Base-by-base conservation (phyloP, 92 coral and sea anemone species). In the Phenganax stokvisi region DNA sequence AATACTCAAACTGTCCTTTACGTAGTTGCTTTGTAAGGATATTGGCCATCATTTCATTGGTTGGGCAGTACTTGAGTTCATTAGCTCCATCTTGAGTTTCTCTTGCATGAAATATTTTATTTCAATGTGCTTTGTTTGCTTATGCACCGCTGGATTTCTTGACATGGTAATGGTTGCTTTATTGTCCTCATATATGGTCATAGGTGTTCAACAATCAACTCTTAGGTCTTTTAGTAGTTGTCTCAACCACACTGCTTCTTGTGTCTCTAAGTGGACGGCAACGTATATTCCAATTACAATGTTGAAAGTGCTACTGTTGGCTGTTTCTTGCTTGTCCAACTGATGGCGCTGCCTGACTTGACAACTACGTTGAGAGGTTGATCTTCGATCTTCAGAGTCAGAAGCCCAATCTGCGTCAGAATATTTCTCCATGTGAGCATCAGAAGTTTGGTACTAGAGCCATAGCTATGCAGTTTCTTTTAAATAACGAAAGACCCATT, bases 321-420 rank as follows among this genome's bases (percentile, higher is more conserved):
- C 25, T 59, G 65, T 59, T 59, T 59, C 47, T 37, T 37, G 47
- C 47, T 37, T 5, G 47, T 37, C 47, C 5, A 37, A 37, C 47
- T 37, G 47, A 37, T 37, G 47, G 47, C 47, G 47, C 5, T 2
- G 47, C 5, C 47, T 37, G 47, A 37, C 47, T 20, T 37, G 47
- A 1, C 47, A 37, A 37, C 2, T 5, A 37, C 5, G 47, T 85
- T 78, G 86, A 20, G 90, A 85, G 6, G 86, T 71, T 6, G 86
- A 87, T 81, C 85, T 85, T 17, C 86, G 88, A 80, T 87, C 90
- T 54, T 75, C 57, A 31, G 70, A 60, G 55, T 85, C 88, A 62
- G 79, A 85, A 54, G 88, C 86, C 86, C 88, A 85, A 69, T 81
- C 86, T 31, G 91, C 89, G 81, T 80, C 87, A 56, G 78, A 80